These are phyloP conservation scores for Hyperoodon ampullatus DNA, from an alignment of 2,113 vertebrate species.

Conservation along the genomic window DNA sequence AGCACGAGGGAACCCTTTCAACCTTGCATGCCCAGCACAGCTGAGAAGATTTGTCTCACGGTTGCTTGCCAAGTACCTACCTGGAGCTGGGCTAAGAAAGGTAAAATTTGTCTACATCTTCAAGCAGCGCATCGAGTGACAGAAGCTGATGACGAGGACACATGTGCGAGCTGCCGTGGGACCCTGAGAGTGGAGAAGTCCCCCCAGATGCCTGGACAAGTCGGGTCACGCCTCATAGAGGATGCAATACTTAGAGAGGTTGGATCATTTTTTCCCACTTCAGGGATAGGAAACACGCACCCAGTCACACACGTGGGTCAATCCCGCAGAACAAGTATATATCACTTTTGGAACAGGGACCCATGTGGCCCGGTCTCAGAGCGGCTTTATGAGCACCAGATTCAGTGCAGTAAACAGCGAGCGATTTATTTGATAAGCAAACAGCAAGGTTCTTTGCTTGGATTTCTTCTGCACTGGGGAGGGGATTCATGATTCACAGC, in stretches of 20 bases:
- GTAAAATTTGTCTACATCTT: background rate
- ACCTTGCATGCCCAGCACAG: no score
- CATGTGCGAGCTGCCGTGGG: rapidly evolving
- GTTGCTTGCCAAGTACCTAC: background rate
- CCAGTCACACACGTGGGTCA: background rate
- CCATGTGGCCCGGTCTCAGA: rapidly evolving
- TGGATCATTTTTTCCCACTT: background rate
- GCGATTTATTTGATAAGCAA: background rate
- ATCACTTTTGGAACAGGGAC: background rate
- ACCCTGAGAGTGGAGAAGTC: background rate
- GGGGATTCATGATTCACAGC: no score
- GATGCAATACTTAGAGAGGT: background rate
- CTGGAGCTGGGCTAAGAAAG: background rate
- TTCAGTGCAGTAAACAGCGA: background rate
- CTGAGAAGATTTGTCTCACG: rapidly evolving
- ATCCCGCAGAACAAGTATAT: rapidly evolving
- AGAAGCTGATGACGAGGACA: background rate
- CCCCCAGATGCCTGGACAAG: no score
- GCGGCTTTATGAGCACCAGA: background rate
- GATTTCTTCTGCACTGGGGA: background rate
- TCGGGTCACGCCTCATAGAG: background rate
- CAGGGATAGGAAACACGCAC: background rate
- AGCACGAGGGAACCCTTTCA: background rate
- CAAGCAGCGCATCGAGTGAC: rapidly evolving
- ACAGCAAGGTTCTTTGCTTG: background rate